These are phyloP conservation scores for Silurus meridionalis DNA, from an alignment of 2,113 vertebrate genomes.

Conservation along the genomic window DNA sequence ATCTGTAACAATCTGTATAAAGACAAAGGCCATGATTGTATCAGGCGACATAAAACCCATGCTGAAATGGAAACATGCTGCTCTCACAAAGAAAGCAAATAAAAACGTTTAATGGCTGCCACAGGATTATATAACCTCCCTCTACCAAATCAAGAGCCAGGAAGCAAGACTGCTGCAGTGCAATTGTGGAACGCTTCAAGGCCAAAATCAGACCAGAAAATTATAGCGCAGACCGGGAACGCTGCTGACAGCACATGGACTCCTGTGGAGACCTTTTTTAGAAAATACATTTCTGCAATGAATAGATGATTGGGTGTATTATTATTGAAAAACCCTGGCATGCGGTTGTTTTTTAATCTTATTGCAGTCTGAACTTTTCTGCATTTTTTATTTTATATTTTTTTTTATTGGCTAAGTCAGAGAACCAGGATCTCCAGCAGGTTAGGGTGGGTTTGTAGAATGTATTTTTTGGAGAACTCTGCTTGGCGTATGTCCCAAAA, in stretches of 20 bases:
- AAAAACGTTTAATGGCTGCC: slow-evolving; percentile 36
- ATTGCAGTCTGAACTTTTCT: slow-evolving; percentile 34
- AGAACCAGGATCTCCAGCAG: slow-evolving; percentile 17
- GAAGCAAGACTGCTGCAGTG: slow-evolving; percentile 26
- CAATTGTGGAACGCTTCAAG: slow-evolving; percentile 38
- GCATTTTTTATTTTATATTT: not conserved
- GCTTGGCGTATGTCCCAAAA: not conserved
- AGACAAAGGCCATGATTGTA: not conserved
- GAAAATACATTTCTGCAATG: slow-evolving; percentile 35
- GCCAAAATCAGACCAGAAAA: slow-evolving; percentile 34
- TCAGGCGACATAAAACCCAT: not conserved
- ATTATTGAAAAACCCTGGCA: slow-evolving; percentile 20
- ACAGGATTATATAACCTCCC: slow-evolving; percentile 24
- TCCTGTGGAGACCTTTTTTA: not conserved
- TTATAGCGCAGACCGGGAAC: slow-evolving; percentile 36
- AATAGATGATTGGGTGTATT: slow-evolving; percentile 37
- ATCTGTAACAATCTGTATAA: not conserved
- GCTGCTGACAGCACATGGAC: slow-evolving; percentile 15
- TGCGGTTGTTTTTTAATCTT: slow-evolving; percentile 27
- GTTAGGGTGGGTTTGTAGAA: not conserved
- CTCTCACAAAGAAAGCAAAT: slow-evolving; percentile 28
- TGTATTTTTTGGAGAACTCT: not conserved
- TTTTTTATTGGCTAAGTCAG: not conserved
- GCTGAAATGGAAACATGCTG: not conserved
- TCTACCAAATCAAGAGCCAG: slow-evolving; percentile 15